Conservation (phyloP, 2,888 invertebrate genomes). For the Dynastes maya region DNA sequence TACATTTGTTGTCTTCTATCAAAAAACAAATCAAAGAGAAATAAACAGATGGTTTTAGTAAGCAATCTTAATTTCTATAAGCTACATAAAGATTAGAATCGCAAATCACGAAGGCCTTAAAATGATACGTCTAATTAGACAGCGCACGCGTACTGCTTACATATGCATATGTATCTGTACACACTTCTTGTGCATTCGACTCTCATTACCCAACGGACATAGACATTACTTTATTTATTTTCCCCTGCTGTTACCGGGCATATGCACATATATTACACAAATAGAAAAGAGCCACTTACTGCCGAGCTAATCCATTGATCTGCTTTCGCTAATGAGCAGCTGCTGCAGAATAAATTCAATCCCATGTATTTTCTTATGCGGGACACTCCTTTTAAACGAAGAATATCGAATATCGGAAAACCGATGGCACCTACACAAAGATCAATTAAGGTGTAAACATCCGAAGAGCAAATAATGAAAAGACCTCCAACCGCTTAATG, state of each 20-base stretch:
- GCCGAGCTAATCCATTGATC: conserved; percentile 2
- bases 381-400: no score
- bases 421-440: conserved; percentile 7
- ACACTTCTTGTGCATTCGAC: not conserved
- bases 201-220: not conserved
- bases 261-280: conserved; percentile 1
- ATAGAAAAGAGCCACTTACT: not conserved
- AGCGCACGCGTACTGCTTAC: not conserved
- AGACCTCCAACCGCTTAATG: not conserved
- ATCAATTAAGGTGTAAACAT: conserved; percentile 11
- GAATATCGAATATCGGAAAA: not conserved
- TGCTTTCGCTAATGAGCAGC: conserved; percentile 1
- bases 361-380: not conserved
- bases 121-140: not conserved
- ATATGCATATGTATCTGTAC: not conserved
- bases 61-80: no score
- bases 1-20: no score
- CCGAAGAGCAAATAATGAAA: not conserved
- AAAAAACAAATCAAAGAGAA: no score
- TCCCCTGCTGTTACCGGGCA: not conserved
- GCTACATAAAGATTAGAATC: no score
- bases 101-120: not conserved
- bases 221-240: not conserved
- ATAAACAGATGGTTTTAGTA: no score
- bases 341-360: not conserved